A percentile compares a stretch with the other conserved stretches of the same genome.
Evolutionary conservation across 2,888 invertebrate genomes (phyloP).

Genomic region (Zele albiditarsus): DNA sequence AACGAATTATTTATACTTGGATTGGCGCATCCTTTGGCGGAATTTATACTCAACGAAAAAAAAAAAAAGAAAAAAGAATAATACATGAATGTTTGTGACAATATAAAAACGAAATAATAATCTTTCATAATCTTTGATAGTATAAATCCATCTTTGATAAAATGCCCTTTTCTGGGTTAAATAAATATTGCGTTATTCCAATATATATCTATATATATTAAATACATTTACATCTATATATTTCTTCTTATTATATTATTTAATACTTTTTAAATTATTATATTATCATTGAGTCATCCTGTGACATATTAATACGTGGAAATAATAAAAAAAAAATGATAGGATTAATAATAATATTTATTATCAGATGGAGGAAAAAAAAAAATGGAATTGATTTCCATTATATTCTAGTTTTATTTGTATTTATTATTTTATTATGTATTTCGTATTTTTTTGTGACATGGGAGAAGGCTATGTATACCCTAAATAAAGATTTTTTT

Average conservation of each 20-base stretch:
- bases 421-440: background rate
- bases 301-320: too few relatives aligned
- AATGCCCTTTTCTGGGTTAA: background rate
- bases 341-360: too few relatives aligned
- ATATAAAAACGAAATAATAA: background rate
- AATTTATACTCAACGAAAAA: background rate
- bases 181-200: background rate
- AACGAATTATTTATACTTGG: too few relatives aligned
- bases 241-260: background rate
- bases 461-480: background rate
- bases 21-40: too few relatives aligned
- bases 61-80: background rate
- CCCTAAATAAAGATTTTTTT: background rate
- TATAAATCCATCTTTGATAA: slow-evolving; percentile 1
- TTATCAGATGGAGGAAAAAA: too few relatives aligned
- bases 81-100: background rate
- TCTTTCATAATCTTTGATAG: background rate
- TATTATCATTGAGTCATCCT: too few relatives aligned
- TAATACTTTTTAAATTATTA: too few relatives aligned
- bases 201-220: too few relatives aligned
- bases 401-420: too few relatives aligned
- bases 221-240: too few relatives aligned
- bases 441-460: background rate
- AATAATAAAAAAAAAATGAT: too few relatives aligned
- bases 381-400: too few relatives aligned